Percentiles rank a stretch among this genome's conserved stretches.
These are phyloP conservation scores for Hypomesus transpacificus DNA, from an alignment of 2,113 vertebrate genomes.

Conservation along the genomic window DNA sequence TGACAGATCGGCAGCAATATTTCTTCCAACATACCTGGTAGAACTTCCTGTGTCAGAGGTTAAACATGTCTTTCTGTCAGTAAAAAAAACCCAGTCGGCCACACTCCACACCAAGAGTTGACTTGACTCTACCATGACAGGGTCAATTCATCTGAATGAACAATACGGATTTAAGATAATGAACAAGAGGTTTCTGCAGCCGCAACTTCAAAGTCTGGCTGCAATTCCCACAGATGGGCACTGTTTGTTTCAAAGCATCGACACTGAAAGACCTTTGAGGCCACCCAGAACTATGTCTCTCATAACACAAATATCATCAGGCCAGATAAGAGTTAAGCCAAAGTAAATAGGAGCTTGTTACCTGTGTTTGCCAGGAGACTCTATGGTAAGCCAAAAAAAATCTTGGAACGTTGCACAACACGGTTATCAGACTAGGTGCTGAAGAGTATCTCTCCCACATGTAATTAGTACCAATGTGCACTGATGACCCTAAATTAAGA, in stretches of 20 bases:
- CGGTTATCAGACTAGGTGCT: not conserved
- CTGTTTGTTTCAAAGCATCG: constrained; percentile 43
- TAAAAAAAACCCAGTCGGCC: not conserved
- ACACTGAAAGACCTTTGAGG: constrained; percentile 39
- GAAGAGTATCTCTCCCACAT: not conserved
- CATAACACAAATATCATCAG: constrained; percentile 49
- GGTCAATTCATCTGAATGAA: constrained; percentile 36
- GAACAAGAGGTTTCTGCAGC: constrained; percentile 33
- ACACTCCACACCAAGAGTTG: not conserved
- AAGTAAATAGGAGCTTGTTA: constrained; percentile 49
- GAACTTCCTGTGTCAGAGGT: constrained; percentile 22
- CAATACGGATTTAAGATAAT: constrained; percentile 12
- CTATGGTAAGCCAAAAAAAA: constrained; percentile 14
- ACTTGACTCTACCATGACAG: not conserved
- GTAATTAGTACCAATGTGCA: not conserved
- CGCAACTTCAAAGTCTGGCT: constrained; percentile 41
- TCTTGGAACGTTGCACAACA: not conserved
- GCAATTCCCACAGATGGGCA: constrained; percentile 42
- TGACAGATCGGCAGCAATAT: constrained; percentile 14
- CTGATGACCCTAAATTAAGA: not conserved
- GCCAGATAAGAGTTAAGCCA: constrained; percentile 64
- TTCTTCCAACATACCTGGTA: constrained; percentile 21
- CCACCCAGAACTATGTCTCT: constrained; percentile 56
- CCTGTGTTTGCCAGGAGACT: constrained; percentile 17
- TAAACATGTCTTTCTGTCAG: constrained; percentile 7